Evolutionary conservation across 2,888 invertebrate species (phyloP), one percentile per base, ranked within the genome.

Genomic region (Syrphus vitripennis): DNA sequence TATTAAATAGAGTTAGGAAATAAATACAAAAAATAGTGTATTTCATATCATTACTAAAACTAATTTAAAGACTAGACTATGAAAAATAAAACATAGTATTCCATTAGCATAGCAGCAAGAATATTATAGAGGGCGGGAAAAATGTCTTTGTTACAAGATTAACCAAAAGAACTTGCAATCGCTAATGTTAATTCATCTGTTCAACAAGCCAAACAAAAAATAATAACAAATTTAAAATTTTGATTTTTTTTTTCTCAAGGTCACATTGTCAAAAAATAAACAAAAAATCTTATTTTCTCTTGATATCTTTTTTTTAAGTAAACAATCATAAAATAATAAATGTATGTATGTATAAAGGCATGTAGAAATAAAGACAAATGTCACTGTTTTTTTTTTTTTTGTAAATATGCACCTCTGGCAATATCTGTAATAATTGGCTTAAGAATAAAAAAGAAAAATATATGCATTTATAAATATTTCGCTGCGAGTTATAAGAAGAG

Each of bases 381-480:
- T 53, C 78, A 55, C 76, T 67, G 72, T 16, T 5, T 14, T 50
- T 50, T 24, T 50, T 34, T 34, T 34, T 1, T 34, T 7, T 34
- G 14, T 61, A 14, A 5, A 63, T 75, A 74, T 40, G 48, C 50
- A 24, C 48, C n/a, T 67, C 67, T 29, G 61, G 74, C 74, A 86
- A 65, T 82, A 86, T 86, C 82, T 82, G 81, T 81, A 67, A 65
- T 45, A 65, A 76, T 81, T 76, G 76, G 77, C 76, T 78, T 69
- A 80, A 29, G 67, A 69, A 69, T 72, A 59, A 80, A 59, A 61
- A 69, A 72, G 77, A 80, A 40, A 69, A 61, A 70, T 26, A 59
- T 70, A 59, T n/a, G n/a, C n/a, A n/a, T 77, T 16, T 70, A 67
- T 34, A 48, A 26, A 72, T 59, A 29, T 77, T 57, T 70, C 16